Conservation (phyloP, 2,113 vertebrate genomes). For the Gnathonemus echidnorhynchus region DNA sequence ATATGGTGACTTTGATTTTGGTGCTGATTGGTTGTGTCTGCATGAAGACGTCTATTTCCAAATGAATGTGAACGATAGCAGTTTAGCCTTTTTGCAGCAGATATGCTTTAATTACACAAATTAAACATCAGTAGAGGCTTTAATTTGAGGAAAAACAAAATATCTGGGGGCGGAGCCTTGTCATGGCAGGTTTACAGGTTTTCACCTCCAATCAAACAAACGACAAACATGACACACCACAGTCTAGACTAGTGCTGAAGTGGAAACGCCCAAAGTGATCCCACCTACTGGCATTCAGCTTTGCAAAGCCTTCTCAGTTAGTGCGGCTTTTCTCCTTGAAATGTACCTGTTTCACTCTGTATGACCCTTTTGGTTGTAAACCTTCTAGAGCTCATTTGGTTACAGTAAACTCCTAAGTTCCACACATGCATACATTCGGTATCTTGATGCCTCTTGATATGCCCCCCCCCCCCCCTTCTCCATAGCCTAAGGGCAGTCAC, state of each 20-base stretch:
- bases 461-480: neutral
- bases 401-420: neutral
- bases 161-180: neutral
- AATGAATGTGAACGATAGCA: neutral
- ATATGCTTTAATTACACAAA: neutral
- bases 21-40: neutral
- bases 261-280: neutral
- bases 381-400: neutral
- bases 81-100: neutral
- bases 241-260: neutral
- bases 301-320: neutral
- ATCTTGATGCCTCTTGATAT: neutral
- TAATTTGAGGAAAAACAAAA: neutral
- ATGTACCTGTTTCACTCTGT: neutral
- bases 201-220: neutral
- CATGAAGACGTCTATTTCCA: neutral
- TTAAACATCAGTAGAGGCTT: neutral
- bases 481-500: neutral
- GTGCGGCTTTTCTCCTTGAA: neutral
- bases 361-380: neutral
- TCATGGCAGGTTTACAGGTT: neutral
- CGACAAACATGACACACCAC: neutral
- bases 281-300: neutral
- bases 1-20: neutral
- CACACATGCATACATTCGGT: neutral